phyloP scores from a whole-genome alignment of 2,113 vertebrate genomes.

The Perca fluviatilis region DNA sequence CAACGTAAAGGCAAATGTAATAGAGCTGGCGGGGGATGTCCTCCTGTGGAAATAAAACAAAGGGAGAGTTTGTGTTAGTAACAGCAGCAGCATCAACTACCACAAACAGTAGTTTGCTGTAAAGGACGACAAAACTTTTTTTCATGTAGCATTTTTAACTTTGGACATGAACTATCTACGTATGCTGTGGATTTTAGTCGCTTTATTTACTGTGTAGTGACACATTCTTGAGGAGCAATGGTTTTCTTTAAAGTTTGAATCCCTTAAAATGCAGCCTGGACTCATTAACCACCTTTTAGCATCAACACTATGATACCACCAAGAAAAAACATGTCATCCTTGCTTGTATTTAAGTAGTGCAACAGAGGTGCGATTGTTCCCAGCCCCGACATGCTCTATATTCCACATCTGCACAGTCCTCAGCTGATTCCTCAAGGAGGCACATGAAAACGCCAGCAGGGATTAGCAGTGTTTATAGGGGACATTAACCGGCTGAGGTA shows the following conservation, averaged over 20 bases:
- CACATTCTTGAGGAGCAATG: background rate
- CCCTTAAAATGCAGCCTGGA: background rate
- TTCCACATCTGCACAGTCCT: background rate
- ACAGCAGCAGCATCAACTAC: background rate
- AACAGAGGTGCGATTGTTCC: background rate
- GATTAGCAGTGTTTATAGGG: background rate
- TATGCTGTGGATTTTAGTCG: background rate
- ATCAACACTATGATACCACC: background rate
- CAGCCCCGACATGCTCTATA: background rate
- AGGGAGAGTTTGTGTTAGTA: background rate
- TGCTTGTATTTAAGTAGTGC: background rate
- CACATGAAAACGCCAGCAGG: background rate
- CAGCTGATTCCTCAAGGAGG: constrained; percentile 14
- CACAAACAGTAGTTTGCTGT: background rate
- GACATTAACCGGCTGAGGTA: background rate
- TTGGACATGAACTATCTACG: background rate
- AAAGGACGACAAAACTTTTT: background rate
- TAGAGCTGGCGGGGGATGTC: constrained; percentile 90
- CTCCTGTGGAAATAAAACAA: constrained; percentile 78
- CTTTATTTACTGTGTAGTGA: background rate
- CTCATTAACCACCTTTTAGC: background rate
- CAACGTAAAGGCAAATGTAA: constrained; percentile 90
- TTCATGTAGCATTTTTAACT: background rate
- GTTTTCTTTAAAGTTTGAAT: background rate
- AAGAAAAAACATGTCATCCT: background rate